Evolutionary conservation across 2,113 vertebrate genomes (phyloP), one percentile per base, ranked within the genome.

Genomic region (Thamnaconus septentrionalis): DNA sequence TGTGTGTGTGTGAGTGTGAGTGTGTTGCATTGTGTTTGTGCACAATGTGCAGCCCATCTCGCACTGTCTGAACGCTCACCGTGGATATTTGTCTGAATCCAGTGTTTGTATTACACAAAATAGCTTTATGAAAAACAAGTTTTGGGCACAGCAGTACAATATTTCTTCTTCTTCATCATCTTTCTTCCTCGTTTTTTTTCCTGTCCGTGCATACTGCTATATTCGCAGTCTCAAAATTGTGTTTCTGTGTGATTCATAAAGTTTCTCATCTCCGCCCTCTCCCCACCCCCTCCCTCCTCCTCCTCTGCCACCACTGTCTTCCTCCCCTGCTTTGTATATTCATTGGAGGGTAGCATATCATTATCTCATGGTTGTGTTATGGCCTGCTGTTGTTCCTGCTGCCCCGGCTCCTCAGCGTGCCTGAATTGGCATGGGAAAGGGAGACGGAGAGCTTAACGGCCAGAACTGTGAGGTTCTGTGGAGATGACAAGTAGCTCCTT

Each of bases 401-500:
- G 86, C 90, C 92, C 90, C 89, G 91, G 90, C 90, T 93, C 92
- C 93, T 92, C 90, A 83, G 90, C 79, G 83, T 76, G 90, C 91
- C 92, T 92, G 71, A 92, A 93, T 94, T 94, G 92, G 89, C 85
- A 88, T 80, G 83, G 80, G 87, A 82, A 85, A 75, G 79, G 82
- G 79, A 86, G 64, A 61, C 57, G 84, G 72, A 64, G 91, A 91
- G 89, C 92, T 93, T 94, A 93, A 91, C 90, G 7, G 49, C 47
- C 90, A 93, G 91, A 90, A 93, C 91, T 93, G 93, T 92, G 93
- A 90, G 90, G 77, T 85, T 93, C 91, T 91, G 91, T 91, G 82
- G 89, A 88, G 91, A 92, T 94, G 94, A 93, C 92, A 94, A 94
- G 94, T 91, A 89, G 93, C 92, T 92, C 88, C 92, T 92, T 95